Percentiles rank a stretch among this genome's conserved stretches.
Conservation (phyloP, 2,888 invertebrate species). For the Philonicus albiceps region DNA sequence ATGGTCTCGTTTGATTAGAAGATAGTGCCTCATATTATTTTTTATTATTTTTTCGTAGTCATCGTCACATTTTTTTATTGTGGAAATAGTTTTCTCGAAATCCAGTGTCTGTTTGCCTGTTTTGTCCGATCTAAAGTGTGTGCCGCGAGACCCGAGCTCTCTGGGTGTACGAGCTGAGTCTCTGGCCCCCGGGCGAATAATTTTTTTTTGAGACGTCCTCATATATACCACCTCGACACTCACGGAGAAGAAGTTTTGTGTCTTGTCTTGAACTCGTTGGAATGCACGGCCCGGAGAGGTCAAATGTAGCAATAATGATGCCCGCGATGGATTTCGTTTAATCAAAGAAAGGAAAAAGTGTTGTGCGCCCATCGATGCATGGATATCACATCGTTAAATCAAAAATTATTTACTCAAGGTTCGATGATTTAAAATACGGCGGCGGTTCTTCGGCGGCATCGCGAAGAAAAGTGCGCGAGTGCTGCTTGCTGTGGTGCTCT, state of each 20-base stretch:
- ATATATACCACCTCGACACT: not conserved
- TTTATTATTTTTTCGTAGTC: not conserved
- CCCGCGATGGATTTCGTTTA: constrained; percentile 34
- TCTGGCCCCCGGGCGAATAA: constrained; percentile 38
- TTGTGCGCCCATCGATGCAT: constrained; percentile 24
- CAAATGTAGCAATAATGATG: constrained; percentile 28
- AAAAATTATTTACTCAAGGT: constrained; percentile 20
- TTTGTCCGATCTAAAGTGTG: not conserved
- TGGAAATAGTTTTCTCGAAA: constrained; percentile 1
- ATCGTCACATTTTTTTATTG: not conserved
- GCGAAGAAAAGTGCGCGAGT: constrained; percentile 12
- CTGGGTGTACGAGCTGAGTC: not conserved
- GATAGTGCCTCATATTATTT: not conserved
- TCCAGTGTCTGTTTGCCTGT: constrained; percentile 4
- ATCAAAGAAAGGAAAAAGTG: constrained; percentile 21
- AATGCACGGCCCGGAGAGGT: constrained; percentile 40
- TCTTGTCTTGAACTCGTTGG: constrained; percentile 42
- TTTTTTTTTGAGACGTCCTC: constrained; percentile 37
- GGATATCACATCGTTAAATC: not conserved
- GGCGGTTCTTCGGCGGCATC: not conserved
- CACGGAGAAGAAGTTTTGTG: not conserved
- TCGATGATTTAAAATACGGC: not conserved
- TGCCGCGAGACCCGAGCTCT: not conserved
- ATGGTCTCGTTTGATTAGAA: not conserved
- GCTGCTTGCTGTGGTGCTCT: not conserved